Base-by-base conservation (phyloP, 2,888 invertebrate species). In the Ditula angustiorana region DNA sequence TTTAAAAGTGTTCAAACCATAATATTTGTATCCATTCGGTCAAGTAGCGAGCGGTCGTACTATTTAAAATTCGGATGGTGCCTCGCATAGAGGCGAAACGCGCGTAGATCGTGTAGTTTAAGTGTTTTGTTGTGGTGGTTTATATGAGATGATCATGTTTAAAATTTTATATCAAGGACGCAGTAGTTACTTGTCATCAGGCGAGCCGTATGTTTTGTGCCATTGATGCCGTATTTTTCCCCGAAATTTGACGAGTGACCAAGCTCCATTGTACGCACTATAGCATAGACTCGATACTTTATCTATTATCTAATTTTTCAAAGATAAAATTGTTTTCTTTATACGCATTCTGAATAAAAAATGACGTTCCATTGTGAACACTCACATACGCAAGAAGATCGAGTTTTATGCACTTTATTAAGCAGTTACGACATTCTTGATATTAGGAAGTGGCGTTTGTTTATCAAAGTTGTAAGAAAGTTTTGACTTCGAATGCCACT, bases 231-330 rank as follows among this genome's bases (percentile, higher is more conserved):
- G n/a, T n/a, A n/a, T n/a, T n/a, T n/a, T 5, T 24, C 1, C 11
- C n/a, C 46, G 5, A n/a, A n/a, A 24, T 24, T 37, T 1, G 13
- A 3, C 16, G 21, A 53, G 28, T 37, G 53, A 28, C 53, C 64
- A 64, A 53, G 11, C 16, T 53, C 52, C 44, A n/a, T 52, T 61
- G 41, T 30, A 46, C 41, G 19, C 16, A 59, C 65, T 66, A 61
- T 30, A 59, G 28, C 33, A 46, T 57, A 62, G 67, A 74, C 72
- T 73, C 71, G 72, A 71, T 76, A 75, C 71, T 75, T 82, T 87
- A 89, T 90, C 90, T 83, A 61, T 73, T 83, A 88, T 88, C 88
- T 83, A 81, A 85, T 87, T 87, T 87, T 85, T 76, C 64, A 79
- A 76, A 87, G 88, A 88, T 88, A 88, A 85, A 81, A 75, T 74